Evolutionary conservation across 2,113 vertebrate species (phyloP).

Genomic region (Columbina picui): DNA sequence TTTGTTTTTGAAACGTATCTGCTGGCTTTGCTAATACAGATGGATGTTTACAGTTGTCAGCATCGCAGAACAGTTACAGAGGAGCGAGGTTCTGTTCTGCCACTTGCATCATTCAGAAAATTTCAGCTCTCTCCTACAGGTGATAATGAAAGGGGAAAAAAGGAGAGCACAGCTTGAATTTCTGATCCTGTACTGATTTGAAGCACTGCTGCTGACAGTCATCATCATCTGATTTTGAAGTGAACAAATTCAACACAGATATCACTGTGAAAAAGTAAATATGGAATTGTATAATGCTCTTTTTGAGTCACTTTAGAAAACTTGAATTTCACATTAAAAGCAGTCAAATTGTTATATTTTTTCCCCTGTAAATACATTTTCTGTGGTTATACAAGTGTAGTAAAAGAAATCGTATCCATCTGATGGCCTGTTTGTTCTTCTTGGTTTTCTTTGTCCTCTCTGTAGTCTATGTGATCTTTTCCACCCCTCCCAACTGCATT

Average conservation of each 20-base stretch:
- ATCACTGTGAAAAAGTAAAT: not conserved
- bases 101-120: not conserved
- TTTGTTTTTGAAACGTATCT: not conserved
- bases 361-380: not conserved
- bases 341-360: not conserved
- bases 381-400: not conserved
- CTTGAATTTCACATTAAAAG: not conserved
- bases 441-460: not conserved
- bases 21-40: not conserved
- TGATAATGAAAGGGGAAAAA: constrained; percentile 15
- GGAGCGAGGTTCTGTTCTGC: not conserved
- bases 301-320: not conserved
- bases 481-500: constrained; percentile 17
- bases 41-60: not conserved
- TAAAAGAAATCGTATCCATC: not conserved
- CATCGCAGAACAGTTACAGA: not conserved
- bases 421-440: not conserved
- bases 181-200: not conserved
- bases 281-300: not conserved
- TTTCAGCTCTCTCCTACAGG: not conserved
- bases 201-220: not conserved
- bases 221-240: constrained; percentile 10
- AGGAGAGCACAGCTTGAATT: constrained; percentile 2
- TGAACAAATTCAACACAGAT: not conserved
- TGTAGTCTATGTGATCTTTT: not conserved